phyloP scores from a whole-genome alignment of 2,113 vertebrate genomes.

The Megatriorchis doriae region DNA sequence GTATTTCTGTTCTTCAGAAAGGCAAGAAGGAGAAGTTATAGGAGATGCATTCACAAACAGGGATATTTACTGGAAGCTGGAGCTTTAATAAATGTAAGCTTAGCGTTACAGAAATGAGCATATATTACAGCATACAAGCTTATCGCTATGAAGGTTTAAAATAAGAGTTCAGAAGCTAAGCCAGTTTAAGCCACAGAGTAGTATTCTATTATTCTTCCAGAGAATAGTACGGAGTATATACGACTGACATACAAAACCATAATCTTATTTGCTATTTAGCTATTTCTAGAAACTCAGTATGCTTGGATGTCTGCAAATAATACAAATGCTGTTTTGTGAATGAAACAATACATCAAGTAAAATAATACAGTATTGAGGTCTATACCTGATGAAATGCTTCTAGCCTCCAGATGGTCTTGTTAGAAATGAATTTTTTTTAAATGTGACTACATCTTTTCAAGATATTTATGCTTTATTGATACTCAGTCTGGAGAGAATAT shows the following conservation, averaged over 20 bases:
- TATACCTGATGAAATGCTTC: not conserved
- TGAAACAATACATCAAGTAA: not conserved
- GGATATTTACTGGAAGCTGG: not conserved
- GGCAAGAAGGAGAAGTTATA: not conserved
- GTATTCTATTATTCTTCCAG: constrained; percentile 18
- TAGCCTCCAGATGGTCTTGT: not conserved
- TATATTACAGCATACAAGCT: not conserved
- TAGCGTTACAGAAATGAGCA: not conserved
- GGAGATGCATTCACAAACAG: not conserved
- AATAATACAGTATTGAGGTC: not conserved
- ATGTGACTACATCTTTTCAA: not conserved
- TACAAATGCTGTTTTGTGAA: not conserved
- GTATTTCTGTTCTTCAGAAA: not conserved
- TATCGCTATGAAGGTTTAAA: constrained; percentile 19
- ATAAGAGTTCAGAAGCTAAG: constrained; percentile 44
- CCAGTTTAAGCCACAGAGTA: constrained; percentile 19
- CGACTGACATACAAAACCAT: constrained; percentile 5
- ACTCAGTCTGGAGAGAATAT: not conserved
- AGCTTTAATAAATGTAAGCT: not conserved
- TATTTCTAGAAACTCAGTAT: constrained; percentile 2
- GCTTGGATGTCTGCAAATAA: not conserved
- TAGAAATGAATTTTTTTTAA: not conserved
- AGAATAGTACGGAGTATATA: not conserved
- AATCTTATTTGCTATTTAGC: constrained; percentile 50
- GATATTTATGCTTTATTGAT: not conserved